Conservation (phyloP, 2,113 vertebrate species). For the Gulo gulo region DNA sequence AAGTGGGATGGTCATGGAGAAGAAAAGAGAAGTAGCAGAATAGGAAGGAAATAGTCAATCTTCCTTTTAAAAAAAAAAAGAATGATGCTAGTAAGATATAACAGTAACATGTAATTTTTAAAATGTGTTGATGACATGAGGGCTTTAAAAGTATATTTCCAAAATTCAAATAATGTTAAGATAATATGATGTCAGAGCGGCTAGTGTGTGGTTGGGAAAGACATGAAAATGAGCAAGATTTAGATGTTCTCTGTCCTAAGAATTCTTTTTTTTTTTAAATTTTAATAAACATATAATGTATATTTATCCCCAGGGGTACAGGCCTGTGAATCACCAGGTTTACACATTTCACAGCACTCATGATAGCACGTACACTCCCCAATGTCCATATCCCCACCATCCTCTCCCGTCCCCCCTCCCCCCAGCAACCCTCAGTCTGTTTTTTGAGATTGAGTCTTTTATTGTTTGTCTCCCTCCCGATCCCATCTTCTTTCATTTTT, state of each 20-base stretch:
- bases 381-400: too few relatives aligned
- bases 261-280: too few relatives aligned
- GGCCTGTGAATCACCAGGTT: too few relatives aligned
- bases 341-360: too few relatives aligned
- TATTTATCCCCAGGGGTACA: too few relatives aligned
- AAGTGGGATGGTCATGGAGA: background rate
- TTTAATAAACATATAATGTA: too few relatives aligned
- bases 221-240: background rate
- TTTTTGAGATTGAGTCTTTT: too few relatives aligned
- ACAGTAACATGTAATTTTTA: background rate
- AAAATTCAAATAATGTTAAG: background rate
- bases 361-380: too few relatives aligned
- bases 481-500: too few relatives aligned
- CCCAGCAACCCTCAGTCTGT: too few relatives aligned
- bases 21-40: background rate
- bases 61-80: background rate
- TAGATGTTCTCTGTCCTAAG: background rate
- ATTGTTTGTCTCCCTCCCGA: too few relatives aligned
- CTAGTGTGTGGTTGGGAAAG: background rate
- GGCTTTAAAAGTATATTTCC: background rate
- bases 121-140: background rate
- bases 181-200: background rate
- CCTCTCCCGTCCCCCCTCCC: too few relatives aligned
- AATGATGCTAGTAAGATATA: background rate
- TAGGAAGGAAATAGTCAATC: background rate